A percentile compares a stretch with the other conserved stretches of the same genome.
Evolutionary conservation across 64 coral and sea anemone species (phyloP).

Genomic region (Stichodactyla helianthus): DNA sequence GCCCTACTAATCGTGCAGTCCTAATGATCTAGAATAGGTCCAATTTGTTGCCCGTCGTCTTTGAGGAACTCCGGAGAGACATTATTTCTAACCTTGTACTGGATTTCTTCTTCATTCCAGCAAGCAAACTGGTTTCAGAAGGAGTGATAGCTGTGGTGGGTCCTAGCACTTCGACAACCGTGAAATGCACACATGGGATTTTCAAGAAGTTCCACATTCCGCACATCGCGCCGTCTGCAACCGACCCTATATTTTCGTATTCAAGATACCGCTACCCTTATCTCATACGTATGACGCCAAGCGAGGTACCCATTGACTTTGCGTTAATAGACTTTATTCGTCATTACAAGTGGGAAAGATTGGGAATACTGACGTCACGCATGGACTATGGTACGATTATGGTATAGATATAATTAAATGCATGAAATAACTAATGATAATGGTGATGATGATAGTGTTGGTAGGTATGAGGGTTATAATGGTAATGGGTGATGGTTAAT

Average conservation of each 20-base stretch:
- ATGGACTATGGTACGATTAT: conserved; percentile 42
- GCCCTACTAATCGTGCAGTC: no score
- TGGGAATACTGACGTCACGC: conserved; percentile 60
- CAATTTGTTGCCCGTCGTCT: no score
- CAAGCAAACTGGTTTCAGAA: conserved; percentile 49
- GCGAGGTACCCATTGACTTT: not conserved
- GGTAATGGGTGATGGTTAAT: no score
- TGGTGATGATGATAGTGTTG: no score
- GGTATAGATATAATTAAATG: no score
- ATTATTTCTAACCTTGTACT: no score
- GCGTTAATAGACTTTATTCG: not conserved
- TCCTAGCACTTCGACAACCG: conserved; percentile 51
- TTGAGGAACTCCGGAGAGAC: no score
- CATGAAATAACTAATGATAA: no score
- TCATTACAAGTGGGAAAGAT: conserved; percentile 48
- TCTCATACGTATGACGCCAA: conserved; percentile 44
- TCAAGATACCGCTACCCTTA: not conserved
- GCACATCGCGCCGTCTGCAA: conserved; percentile 41
- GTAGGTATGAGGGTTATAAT: no score
- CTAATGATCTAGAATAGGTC: no score
- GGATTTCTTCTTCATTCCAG: not conserved
- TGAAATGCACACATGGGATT: conserved; percentile 25
- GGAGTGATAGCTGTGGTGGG: conserved; percentile 67
- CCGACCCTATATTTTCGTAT: conserved; percentile 43
- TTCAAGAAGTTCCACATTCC: conserved; percentile 62